Evolutionary conservation across 2,888 invertebrate species (phyloP).

Genomic region (Fragum whitleyi): DNA sequence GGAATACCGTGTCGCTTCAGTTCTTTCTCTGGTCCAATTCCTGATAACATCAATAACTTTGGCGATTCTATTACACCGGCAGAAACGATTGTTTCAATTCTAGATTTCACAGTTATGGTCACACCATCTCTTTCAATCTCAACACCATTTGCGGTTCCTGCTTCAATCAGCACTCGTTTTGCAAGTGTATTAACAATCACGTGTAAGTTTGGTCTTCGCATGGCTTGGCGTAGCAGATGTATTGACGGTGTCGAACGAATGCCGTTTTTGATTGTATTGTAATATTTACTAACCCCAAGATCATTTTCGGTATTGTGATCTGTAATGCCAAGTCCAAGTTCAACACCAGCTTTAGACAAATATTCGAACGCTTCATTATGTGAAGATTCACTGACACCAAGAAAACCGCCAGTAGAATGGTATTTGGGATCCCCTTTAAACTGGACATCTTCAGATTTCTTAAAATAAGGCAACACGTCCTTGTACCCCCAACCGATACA

Average conservation of each 20-base stretch:
- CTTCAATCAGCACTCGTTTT: not conserved
- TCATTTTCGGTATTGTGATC: not conserved
- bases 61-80: conserved; percentile 3
- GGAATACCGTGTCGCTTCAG: conserved; percentile 2
- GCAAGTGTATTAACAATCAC: not conserved
- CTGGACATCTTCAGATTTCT: conserved; percentile 5
- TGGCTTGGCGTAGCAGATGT: not conserved
- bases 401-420: not conserved
- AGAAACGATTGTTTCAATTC: not conserved
- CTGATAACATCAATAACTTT: conserved; percentile 14
- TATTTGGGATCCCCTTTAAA: not conserved
- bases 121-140: not conserved
- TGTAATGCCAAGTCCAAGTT: not conserved
- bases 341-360: not conserved
- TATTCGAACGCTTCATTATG: not conserved
- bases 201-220: not conserved
- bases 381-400: not conserved
- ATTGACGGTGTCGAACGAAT: not conserved
- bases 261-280: not conserved
- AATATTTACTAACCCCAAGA: not conserved
- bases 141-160: not conserved
- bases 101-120: not conserved
- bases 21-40: not conserved
- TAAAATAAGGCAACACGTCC: not conserved
- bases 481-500: conserved; percentile 6